Evolutionary conservation across 2,888 invertebrate species (phyloP), one percentile per base, ranked within the genome.

Genomic region (Sesamia inferens): DNA sequence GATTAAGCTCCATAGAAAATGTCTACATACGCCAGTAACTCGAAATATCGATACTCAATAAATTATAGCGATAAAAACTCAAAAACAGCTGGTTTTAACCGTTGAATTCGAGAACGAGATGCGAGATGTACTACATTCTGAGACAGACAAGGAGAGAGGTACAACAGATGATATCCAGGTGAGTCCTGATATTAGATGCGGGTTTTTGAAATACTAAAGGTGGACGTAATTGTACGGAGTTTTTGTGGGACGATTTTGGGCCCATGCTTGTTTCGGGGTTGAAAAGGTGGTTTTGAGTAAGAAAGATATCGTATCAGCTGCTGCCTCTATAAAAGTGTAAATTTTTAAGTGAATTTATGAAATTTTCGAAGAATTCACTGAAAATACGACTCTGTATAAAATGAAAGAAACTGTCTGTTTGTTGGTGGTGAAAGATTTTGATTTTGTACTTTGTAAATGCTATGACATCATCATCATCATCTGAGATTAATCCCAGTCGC

Each of bases 101-200:
- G 75, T 75, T 75, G 68, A 69, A 71, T 66, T 44, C 61, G 47
- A 75, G 63, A 83, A 51, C 44, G 76, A 77, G 78, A 78, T 57
- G 65, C 67, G 16, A 78, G 70, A 80, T 85, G 0, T 48, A 39
- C 0, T 24, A 48, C 31, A 66, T 31, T 68, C 3, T 72, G 24
- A 54, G 66, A 2, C 0, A 68, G 67, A 86, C 13, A 70, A 71
- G 57, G 78, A 83, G 10, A 42, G 31, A 0, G 2, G 68, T 69
- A 74, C n/a, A 83, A 76, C 85, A 86, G 86, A 83, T 85, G 71
- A 69, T 63, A 58, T 65, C 73, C 83, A 85, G 82, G 82, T 85
- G 85, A 79, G 71, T 71, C 59, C 68, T 76, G 66, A 68, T 79
- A 71, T 77, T 74, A 78, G 54, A 78, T 74, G 69, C 62, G 74